A percentile compares a stretch with the other conserved stretches of the same genome.
Conservation (phyloP, 2,113 vertebrate species). For the Aphyosemion australe region DNA sequence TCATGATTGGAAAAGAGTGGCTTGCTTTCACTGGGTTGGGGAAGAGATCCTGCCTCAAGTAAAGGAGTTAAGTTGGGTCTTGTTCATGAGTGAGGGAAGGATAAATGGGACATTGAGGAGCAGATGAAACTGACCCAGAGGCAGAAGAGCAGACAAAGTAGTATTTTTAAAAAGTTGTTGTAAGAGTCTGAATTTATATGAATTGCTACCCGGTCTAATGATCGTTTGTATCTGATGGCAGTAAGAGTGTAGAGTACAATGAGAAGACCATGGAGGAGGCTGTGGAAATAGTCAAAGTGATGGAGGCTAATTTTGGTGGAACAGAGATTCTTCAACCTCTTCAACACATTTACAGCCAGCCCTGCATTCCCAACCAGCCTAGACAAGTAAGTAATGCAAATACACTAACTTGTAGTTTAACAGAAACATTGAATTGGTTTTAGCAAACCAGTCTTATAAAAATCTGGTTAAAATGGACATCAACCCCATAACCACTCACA, state of each 20-base stretch:
- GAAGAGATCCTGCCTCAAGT: no score
- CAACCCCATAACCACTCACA: background rate
- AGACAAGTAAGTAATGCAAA: constrained; percentile 75
- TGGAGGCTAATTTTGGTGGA: constrained; percentile 79
- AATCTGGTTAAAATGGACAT: background rate
- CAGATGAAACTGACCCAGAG: no score
- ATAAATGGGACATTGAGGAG: no score
- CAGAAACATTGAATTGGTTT: background rate
- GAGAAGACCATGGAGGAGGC: constrained; percentile 81
- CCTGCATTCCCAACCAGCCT: constrained; percentile 70
- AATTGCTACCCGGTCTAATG: background rate
- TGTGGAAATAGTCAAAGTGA: constrained; percentile 65
- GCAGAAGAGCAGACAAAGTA: no score
- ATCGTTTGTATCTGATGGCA: constrained; percentile 36
- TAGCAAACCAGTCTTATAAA: background rate
- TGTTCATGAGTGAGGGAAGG: no score
- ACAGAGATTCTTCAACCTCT: constrained; percentile 83
- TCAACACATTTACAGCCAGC: constrained; percentile 75
- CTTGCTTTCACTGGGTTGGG: no score
- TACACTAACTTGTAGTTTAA: background rate
- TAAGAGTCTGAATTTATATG: background rate
- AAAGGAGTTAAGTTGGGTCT: no score
- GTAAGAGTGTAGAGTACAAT: constrained; percentile 82
- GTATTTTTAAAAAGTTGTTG: background rate
- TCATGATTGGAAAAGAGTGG: no score